Conservation (phyloP, 1,140 invertebrate genomes). For the Drosophila kikkawai region DNA sequence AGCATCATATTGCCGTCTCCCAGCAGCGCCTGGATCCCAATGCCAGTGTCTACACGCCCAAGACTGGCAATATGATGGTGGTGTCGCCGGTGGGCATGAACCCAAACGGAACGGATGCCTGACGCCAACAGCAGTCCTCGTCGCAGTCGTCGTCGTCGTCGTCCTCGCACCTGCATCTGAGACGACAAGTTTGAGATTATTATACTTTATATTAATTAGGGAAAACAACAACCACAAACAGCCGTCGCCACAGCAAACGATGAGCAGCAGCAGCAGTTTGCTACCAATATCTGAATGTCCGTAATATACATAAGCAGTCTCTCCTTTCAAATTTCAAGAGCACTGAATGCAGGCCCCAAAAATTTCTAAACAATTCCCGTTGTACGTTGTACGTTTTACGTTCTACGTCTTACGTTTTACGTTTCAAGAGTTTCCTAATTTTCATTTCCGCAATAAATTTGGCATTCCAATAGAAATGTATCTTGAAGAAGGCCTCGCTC, state of each 20-base stretch:
- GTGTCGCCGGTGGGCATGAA: slow-evolving; percentile 72
- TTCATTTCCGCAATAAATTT: slow-evolving; percentile 18
- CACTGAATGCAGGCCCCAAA: slow-evolving; percentile 26
- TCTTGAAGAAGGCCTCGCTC: slow-evolving; percentile 19
- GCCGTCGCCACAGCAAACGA: slow-evolving; percentile 41
- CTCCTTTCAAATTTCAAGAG: slow-evolving; percentile 47
- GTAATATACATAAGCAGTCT: slow-evolving; percentile 77
- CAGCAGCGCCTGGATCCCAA: slow-evolving; percentile 90
- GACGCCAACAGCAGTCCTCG: slow-evolving; percentile 75
- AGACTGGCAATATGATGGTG: slow-evolving; percentile 85
- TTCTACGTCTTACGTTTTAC: background rate
- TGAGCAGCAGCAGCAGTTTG: slow-evolving; percentile 51
- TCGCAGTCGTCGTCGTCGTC: slow-evolving; percentile 50
- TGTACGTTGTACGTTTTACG: background rate
- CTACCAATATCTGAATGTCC: slow-evolving; percentile 78
- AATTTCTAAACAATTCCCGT: slow-evolving; percentile 35
- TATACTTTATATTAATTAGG: slow-evolving; percentile 73
- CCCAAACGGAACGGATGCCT: slow-evolving; percentile 77
- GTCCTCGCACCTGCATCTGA: slow-evolving; percentile 72
- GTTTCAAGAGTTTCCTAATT: slow-evolving; percentile 10
- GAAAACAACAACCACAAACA: slow-evolving; percentile 32
- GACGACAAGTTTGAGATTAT: slow-evolving; percentile 85
- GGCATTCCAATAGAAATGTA: slow-evolving; percentile 41
- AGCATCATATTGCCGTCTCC: slow-evolving; percentile 28
- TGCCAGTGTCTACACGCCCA: slow-evolving; percentile 96